Evolutionary conservation across 2,113 vertebrate genomes (phyloP), one percentile per base, ranked within the genome.

Genomic region (Gymnocephalus cernua): DNA sequence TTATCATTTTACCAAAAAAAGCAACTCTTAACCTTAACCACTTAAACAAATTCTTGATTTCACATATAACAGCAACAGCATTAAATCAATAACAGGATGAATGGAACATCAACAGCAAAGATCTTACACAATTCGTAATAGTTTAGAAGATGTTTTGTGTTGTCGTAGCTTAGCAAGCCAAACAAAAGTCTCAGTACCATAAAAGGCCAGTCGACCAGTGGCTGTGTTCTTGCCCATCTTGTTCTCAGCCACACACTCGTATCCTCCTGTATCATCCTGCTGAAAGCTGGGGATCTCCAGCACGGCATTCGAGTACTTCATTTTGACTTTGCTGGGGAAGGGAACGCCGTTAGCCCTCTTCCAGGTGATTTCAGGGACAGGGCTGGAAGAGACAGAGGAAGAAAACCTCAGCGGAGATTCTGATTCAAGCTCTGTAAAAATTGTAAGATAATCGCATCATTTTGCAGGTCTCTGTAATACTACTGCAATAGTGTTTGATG

Each of bases 261-360:
- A 99, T 2, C 96, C 94, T 12, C 98, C 97, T 0, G 97, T 93
- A 3, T 99, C 97, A 48, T 98, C 97, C 91, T 97, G 97, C 50
- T 99, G 97, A 90, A 99, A 97, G 93, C 95, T 96, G 5, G 97
- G 96, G 27, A 99, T 97, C 95, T 99, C 97, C 80, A 99, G 95
- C 82, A 99, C 94, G 0, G 95, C 97, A 5, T 94, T 97, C 8
- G 96, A 97, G 89, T 98, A 98, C 86, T 94, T 96, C 94, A 97
- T 89, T 69, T 95, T 96, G 69, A 97, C 94, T 94, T 98, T 99
- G 85, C 94, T 96, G 38, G 97, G 95, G 85, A 99, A 97, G 0
- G 97, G 96, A 71, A 96, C 90, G 25, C 97, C 97, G 44, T 98
- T 98, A 10, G 95, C 96, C 86, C 97, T 96, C 89, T 96, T 96